Conservation (phyloP, 2,888 invertebrate genomes). For the Baronia brevicornis region DNA sequence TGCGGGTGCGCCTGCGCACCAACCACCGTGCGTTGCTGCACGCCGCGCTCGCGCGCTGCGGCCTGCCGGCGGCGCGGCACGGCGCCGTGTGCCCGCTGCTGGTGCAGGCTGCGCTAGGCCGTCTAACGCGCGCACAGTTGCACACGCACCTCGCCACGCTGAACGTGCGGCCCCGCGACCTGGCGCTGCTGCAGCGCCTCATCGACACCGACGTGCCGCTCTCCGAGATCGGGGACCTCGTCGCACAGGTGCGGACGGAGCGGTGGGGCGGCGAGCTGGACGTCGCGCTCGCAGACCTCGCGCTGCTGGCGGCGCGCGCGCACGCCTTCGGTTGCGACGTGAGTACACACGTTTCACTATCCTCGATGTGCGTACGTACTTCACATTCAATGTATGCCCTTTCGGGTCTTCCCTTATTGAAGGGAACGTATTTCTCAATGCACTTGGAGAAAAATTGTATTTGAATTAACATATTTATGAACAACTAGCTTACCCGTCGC, state of each 20-base stretch:
- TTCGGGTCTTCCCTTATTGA: constrained; percentile 4
- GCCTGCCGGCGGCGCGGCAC: constrained; percentile 78
- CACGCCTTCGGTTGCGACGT: constrained; percentile 85
- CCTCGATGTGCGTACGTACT: too few relatives aligned
- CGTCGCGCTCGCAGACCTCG: constrained; percentile 84
- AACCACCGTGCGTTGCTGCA: constrained; percentile 87
- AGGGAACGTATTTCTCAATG: constrained; percentile 8
- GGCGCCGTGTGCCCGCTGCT: constrained; percentile 71
- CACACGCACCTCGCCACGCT: constrained; percentile 80
- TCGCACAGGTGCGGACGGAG: constrained; percentile 79
- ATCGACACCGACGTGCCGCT: constrained; percentile 79
- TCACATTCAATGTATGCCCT: too few relatives aligned
- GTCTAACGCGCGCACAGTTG: constrained; percentile 80
- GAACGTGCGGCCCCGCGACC: constrained; percentile 80
- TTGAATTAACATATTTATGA: too few relatives aligned
- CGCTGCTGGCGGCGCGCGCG: constrained; percentile 81
- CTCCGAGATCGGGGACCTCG: constrained; percentile 74
- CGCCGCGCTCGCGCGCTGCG: constrained; percentile 86
- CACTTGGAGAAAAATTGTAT: too few relatives aligned
- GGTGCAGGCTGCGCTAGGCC: constrained; percentile 31
- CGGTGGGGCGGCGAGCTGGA: constrained; percentile 80
- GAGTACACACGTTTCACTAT: constrained; percentile 30
- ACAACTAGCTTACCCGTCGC: too few relatives aligned
- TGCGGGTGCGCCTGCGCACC: constrained; percentile 70
- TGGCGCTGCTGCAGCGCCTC: constrained; percentile 77